A percentile compares a stretch with the other conserved stretches of the same genome.
These are phyloP conservation scores for Diachasmimorpha longicaudata DNA, from an alignment of 1,140 invertebrate genomes.

Conservation along the genomic window DNA sequence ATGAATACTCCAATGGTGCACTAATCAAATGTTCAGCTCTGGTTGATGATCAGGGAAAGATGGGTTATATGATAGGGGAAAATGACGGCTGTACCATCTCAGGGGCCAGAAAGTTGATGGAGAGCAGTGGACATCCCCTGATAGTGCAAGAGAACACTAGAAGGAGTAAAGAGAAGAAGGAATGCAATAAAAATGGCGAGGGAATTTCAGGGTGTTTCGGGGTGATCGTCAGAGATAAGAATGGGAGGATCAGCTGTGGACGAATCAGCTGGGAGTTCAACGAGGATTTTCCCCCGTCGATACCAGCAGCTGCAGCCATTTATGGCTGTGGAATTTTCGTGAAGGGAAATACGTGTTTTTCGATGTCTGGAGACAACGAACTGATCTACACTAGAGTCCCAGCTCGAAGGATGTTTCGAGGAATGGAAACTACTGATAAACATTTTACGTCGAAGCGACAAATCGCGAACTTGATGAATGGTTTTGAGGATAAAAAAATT, in stretches of 20 bases:
- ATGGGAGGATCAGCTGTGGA: conserved; percentile 33
- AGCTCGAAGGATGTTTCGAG: conserved; percentile 30
- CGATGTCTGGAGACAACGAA: conserved; percentile 37
- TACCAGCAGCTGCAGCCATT: conserved; percentile 34
- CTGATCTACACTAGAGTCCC: conserved; percentile 35
- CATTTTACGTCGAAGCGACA: not conserved
- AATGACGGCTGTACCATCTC: conserved; percentile 36
- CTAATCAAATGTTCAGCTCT: conserved; percentile 17
- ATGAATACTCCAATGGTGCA: not conserved
- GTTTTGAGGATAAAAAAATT: conserved; percentile 16
- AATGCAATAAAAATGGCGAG: not conserved
- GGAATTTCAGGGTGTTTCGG: not conserved
- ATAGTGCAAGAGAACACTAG: conserved; percentile 37
- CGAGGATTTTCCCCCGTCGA: conserved; percentile 22
- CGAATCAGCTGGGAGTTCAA: conserved; percentile 35
- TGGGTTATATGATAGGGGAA: conserved; percentile 32
- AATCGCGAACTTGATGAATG: conserved; percentile 20
- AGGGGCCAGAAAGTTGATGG: conserved; percentile 37
- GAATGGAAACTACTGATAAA: not conserved
- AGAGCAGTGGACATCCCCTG: conserved; percentile 29
- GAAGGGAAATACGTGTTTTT: conserved; percentile 28
- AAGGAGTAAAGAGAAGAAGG: not conserved
- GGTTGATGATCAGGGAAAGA: conserved; percentile 27
- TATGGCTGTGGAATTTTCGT: conserved; percentile 42
- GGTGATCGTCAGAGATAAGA: conserved; percentile 32